Base-by-base conservation (phyloP, 2,113 vertebrate species). In the Leucopsar rothschildi region DNA sequence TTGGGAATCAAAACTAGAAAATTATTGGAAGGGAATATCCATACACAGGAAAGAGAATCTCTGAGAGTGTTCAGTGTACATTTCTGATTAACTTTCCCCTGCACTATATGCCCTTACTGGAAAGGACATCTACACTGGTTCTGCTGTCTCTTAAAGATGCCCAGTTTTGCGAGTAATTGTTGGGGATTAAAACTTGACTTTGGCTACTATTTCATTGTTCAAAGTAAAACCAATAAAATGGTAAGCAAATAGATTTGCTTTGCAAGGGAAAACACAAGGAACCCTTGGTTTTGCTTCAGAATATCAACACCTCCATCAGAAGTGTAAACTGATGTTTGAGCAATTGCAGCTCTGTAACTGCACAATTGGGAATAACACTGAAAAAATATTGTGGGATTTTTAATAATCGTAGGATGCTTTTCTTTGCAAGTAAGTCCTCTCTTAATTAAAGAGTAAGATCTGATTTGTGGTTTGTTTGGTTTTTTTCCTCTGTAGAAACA, bases 401-500 rank as follows among this genome's bases (percentile, higher is more conserved):
- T 1, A 42, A 59, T 84, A 69, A 50, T 31, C 86, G 39, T 73
- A 44, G 68, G 47, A 80, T 94, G 40, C 29, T 86, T 87, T 92
- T 82, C 50, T 91, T 86, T 88, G 50, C 68, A 73, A 90, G 39
- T 70, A 86, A 88, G 52, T 81, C 18, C 33, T 50, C 22, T 66
- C 42, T 29, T 68, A 94, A 79, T 83, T 90, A 84, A 49, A 33
- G 35, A 82, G 12, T 80, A 49, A 68, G 71, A 63, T 50, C 52
- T 95, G 55, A 94, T 91, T 73, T 92, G 72, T 86, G 25, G 35
- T 79, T 92, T 94, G 90, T 92, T 90, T 96, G 64, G 78, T 73
- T 93, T 92, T 50, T 92, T 94, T 94, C 91, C 55, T 93, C 77
- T 91, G 28, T 97, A 99, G 99, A 99, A 99, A 98, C 99, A 99